Conservation (phyloP, 2,888 invertebrate genomes). For the Idaea dimidiata region DNA sequence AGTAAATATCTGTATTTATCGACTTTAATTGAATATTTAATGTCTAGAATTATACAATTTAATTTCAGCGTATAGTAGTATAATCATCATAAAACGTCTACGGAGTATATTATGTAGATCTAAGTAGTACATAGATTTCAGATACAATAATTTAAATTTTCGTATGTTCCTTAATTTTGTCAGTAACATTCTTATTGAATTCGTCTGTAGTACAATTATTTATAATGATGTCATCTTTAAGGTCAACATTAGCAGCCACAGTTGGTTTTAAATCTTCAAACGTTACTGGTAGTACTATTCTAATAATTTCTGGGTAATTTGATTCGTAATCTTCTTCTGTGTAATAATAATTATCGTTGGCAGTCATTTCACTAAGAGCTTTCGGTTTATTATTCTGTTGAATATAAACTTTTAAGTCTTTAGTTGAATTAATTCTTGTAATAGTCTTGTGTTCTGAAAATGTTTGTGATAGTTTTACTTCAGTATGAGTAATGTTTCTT, state of each 20-base stretch:
- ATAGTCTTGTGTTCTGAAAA: neutral
- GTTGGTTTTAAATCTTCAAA: conserved; percentile 2
- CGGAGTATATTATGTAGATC: neutral
- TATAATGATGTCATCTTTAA: neutral
- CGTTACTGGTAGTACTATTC: conserved; percentile 2
- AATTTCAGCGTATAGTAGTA: neutral
- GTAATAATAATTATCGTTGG: neutral
- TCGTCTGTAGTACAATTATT: neutral
- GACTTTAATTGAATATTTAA: neutral
- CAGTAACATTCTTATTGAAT: neutral
- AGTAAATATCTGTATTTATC: neutral
- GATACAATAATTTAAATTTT: neutral
- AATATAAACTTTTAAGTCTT: neutral
- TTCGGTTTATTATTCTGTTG: neutral
- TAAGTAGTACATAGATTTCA: neutral
- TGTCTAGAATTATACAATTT: neutral
- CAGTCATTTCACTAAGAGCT: neutral
- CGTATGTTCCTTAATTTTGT: neutral
- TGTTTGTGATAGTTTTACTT: neutral
- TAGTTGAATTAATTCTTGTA: neutral
- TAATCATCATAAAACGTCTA: neutral
- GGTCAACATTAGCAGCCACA: neutral
- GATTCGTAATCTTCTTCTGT: neutral
- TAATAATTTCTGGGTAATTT: neutral
- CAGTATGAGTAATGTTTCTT: neutral